Percentiles rank a stretch among this genome's conserved stretches.
These are phyloP conservation scores for Rhagonycha lutea DNA, from an alignment of 2,888 invertebrate species.

Conservation along the genomic window DNA sequence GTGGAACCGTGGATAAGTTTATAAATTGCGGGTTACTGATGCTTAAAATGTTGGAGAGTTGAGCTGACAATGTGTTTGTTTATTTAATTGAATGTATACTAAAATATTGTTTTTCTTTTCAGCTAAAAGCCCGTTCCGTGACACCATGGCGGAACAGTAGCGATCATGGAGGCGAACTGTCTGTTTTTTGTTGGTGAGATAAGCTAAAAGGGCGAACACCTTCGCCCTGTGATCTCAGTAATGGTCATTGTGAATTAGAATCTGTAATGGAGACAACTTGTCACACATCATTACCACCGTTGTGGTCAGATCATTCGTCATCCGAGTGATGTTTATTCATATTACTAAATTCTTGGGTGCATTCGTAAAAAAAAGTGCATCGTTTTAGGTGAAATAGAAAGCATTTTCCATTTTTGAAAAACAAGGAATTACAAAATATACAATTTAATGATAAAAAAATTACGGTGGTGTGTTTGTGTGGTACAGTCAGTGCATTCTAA, in stretches of 20 bases:
- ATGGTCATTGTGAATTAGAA: constrained; percentile 27
- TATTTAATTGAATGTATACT: background rate
- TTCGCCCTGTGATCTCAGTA: constrained; percentile 41
- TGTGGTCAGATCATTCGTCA: constrained; percentile 30
- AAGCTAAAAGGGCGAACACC: constrained; percentile 49
- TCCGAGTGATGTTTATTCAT: constrained; percentile 25
- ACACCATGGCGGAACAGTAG: constrained; percentile 74
- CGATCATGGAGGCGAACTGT: constrained; percentile 74
- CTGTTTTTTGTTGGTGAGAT: constrained; percentile 81
- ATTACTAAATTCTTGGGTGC: background rate
- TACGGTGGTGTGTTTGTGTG: constrained; percentile 22
- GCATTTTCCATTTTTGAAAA: constrained; percentile 15
- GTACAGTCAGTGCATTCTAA: constrained; percentile 24
- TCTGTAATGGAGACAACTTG: constrained; percentile 24
- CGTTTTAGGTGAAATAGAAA: constrained; percentile 17
- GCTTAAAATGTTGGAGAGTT: too few relatives aligned
- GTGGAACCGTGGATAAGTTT: too few relatives aligned
- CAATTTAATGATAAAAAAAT: background rate
- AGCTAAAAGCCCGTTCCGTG: constrained; percentile 77
- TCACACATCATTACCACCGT: constrained; percentile 32
- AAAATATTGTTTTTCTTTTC: constrained; percentile 47
- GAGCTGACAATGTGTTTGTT: too few relatives aligned
- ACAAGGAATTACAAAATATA: background rate
- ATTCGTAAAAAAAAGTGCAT: background rate
- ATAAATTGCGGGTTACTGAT: too few relatives aligned